These are phyloP conservation scores for Dreissena polymorpha DNA, from an alignment of 1,140 invertebrate genomes.

Conservation along the genomic window DNA sequence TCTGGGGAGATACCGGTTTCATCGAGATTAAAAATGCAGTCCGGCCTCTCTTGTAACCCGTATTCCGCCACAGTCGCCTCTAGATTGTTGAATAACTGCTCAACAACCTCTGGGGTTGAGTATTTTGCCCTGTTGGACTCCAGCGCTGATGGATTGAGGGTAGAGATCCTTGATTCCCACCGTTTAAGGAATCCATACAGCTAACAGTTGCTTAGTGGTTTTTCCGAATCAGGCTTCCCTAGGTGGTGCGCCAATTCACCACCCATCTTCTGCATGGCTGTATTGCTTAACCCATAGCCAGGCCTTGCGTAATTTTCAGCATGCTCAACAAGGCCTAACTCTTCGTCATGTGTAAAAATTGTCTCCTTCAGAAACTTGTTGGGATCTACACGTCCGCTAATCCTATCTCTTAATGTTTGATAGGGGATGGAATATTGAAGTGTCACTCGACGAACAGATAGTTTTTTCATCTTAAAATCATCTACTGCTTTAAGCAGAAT, in stretches of 20 bases:
- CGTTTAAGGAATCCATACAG: conserved; percentile 5
- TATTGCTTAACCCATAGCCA: conserved; percentile 13
- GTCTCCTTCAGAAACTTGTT: background rate
- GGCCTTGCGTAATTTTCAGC: background rate
- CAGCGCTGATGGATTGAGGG: conserved; percentile 11
- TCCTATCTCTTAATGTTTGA: no score
- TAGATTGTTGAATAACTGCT: conserved; percentile 14
- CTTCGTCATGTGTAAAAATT: conserved; percentile 15
- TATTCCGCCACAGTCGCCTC: background rate
- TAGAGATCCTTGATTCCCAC: background rate
- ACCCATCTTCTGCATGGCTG: background rate
- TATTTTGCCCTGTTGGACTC: conserved; percentile 2
- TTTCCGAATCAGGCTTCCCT: background rate
- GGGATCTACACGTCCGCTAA: no score
- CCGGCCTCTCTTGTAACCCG: background rate
- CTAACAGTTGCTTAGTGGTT: conserved; percentile 13
- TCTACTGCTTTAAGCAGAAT: no score
- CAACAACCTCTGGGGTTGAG: conserved; percentile 15
- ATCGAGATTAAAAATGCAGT: conserved; percentile 9
- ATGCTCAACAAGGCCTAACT: conserved; percentile 18
- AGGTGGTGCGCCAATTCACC: conserved; percentile 17
- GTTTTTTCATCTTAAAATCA: no score
- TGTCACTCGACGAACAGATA: no score
- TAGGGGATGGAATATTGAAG: no score
- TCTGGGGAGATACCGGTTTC: conserved; percentile 16